These are phyloP conservation scores for Cheirogaleus medius DNA, from an alignment of 2,113 vertebrate species.

Conservation along the genomic window DNA sequence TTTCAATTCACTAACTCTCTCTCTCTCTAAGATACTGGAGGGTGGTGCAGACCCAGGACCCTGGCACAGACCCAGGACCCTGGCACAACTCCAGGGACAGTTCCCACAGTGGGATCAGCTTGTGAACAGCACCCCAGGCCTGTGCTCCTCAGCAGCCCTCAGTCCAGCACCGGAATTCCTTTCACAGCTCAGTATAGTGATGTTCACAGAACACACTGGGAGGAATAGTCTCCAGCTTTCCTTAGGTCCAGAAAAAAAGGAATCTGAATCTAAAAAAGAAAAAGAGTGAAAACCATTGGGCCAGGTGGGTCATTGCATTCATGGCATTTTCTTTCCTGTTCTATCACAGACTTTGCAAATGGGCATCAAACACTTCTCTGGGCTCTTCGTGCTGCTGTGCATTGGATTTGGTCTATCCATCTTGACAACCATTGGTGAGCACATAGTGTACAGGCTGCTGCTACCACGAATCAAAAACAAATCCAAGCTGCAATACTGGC, in stretches of 20 bases:
- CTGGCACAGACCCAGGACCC: background rate
- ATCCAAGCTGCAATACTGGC: conserved; percentile 95
- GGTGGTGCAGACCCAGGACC: background rate
- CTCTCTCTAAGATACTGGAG: background rate
- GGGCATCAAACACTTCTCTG: conserved; percentile 98
- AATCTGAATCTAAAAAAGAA: background rate
- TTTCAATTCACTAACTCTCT: background rate
- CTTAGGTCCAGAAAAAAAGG: background rate
- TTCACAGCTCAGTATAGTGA: background rate
- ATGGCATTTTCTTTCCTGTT: conserved; percentile 39
- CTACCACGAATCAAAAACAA: conserved; percentile 94
- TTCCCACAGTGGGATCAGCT: background rate
- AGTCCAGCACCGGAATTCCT: background rate
- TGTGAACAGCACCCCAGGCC: background rate
- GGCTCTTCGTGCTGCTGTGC: conserved; percentile 97
- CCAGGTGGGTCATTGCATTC: background rate
- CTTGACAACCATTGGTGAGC: conserved; percentile 95
- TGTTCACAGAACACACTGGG: background rate
- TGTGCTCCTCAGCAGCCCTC: background rate
- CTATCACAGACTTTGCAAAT: conserved; percentile 94
- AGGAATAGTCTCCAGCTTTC: background rate
- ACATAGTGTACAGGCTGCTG: conserved; percentile 92
- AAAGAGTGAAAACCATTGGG: background rate
- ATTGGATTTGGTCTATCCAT: conserved; percentile 95
- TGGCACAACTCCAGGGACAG: background rate